phyloP scores from a whole-genome alignment of 2,113 vertebrate genomes.

The Indicator maculatus region DNA sequence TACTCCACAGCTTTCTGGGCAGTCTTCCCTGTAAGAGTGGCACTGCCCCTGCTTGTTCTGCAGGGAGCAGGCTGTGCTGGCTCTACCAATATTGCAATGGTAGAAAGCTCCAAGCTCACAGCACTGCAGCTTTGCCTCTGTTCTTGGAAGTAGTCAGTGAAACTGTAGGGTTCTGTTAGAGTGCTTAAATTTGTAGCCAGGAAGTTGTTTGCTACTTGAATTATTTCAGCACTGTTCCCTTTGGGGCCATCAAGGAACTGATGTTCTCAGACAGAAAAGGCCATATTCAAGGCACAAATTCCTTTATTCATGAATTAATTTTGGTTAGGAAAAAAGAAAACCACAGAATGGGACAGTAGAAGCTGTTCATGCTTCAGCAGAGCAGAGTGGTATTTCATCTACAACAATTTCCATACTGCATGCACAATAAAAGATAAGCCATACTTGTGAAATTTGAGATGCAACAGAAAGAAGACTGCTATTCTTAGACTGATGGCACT shows the following conservation, averaged over 20 bases:
- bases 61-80: background rate
- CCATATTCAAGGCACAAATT: background rate
- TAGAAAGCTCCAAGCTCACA: background rate
- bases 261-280: background rate
- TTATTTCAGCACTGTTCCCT: background rate
- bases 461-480: conserved; percentile 31
- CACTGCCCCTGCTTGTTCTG: background rate
- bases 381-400: background rate
- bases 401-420: background rate
- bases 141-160: background rate
- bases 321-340: background rate
- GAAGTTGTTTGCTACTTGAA: conserved; percentile 13
- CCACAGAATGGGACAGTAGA: background rate
- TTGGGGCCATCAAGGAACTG: background rate
- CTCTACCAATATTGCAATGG: background rate
- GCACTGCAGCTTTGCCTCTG: background rate
- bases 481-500: conserved; percentile 43
- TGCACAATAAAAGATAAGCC: background rate
- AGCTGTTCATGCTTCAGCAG: conserved; percentile 5
- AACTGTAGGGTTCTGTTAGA: background rate
- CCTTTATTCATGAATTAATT: background rate
- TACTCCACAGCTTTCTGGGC: background rate
- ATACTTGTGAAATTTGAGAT: conserved; percentile 37
- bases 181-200: background rate
- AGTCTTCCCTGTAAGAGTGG: background rate